Evolutionary conservation across 2,113 vertebrate genomes (phyloP), one percentile per base, ranked within the genome.

Genomic region (Platycercus adscitus): DNA sequence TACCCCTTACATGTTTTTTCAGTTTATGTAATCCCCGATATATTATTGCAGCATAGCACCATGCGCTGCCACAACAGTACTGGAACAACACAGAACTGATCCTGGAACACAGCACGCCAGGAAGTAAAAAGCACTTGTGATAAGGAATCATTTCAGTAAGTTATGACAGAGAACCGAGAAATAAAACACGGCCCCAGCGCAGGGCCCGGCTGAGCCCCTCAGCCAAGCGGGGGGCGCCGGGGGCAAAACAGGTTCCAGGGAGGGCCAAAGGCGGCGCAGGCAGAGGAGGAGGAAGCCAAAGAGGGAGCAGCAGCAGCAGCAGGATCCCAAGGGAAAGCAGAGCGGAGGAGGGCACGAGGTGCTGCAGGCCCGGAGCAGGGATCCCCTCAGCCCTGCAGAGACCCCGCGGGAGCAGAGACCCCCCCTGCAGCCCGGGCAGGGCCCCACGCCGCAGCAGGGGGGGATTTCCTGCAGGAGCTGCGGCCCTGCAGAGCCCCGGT

Each of bases 211-310:
- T 6, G 33, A 15, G 13, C 56, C 56, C 56, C 20, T 21, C 55
- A 58, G 33, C 9, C 13, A 33, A 31, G 53, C 11, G 10, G 4
- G 4, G 6, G 28, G 28, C 6, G 1, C 28, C 35, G 0, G 52
- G 4, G 28, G 52, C 10, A 53, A 53, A 26, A 33, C 29, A 19
- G 53, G 29, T 0, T 33, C 29, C 53, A 20, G 53, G 29, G 11
- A 19, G 17, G 4, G 29, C 18, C 29, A 13, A 55, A 8, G 29
- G 29, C 7, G 7, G 53, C 7, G 1, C 17, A 55, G 53, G 18
- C 31, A 20, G 7, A 50, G 25, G 49, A 52, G 23, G 15, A 73
- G 46, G 33, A 29, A 89, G 19, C 10, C 15, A 3, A 72, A 50
- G 53, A 85, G 41, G 56, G 18, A 75, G 33, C n/a, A n/a, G n/a